Evolutionary conservation across 2,797 vertebrate genomes (phyloP).

Genomic region (Parambassis ranga): DNA sequence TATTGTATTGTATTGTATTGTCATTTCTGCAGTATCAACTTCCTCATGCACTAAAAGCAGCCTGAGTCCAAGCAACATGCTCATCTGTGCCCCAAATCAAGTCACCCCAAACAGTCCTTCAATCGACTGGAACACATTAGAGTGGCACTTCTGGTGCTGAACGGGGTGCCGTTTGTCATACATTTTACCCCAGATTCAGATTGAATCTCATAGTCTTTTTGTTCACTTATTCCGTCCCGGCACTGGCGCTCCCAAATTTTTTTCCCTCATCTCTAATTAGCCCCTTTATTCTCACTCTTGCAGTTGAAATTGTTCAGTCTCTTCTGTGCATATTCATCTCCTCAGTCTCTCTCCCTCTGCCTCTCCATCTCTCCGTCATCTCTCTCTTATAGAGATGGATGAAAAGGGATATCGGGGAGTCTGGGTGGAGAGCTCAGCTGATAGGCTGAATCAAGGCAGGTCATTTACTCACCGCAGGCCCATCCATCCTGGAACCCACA

Average conservation of each 20-base stretch:
- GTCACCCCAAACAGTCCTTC: conserved; percentile 42
- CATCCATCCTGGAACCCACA: conserved; percentile 66
- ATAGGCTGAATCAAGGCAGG: conserved; percentile 73
- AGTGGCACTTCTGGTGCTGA: conserved; percentile 45
- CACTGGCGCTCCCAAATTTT: conserved; percentile 25
- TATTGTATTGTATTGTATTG: not conserved
- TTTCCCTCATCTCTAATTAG: conserved; percentile 63
- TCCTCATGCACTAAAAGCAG: conserved; percentile 3
- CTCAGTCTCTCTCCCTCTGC: conserved; percentile 11
- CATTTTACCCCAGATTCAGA: conserved; percentile 50
- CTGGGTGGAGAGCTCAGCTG: conserved; percentile 69
- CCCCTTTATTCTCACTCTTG: conserved; percentile 44
- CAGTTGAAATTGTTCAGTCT: conserved; percentile 44
- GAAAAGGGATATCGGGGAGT: conserved; percentile 65
- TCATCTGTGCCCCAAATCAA: conserved; percentile 27
- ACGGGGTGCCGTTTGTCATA: conserved; percentile 51
- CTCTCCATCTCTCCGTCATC: conserved; percentile 63
- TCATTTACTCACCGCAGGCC: conserved; percentile 66
- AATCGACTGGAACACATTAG: conserved; percentile 51
- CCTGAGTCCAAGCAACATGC: not conserved
- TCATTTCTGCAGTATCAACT: not conserved
- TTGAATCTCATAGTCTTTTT: conserved; percentile 57
- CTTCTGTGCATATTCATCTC: conserved; percentile 38
- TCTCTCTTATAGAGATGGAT: conserved; percentile 74
- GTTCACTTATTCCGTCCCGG: conserved; percentile 40